Percentiles rank a stretch among this genome's conserved stretches.
Conservation (phyloP, 2,113 vertebrate genomes). For the Isichthys henryi region DNA sequence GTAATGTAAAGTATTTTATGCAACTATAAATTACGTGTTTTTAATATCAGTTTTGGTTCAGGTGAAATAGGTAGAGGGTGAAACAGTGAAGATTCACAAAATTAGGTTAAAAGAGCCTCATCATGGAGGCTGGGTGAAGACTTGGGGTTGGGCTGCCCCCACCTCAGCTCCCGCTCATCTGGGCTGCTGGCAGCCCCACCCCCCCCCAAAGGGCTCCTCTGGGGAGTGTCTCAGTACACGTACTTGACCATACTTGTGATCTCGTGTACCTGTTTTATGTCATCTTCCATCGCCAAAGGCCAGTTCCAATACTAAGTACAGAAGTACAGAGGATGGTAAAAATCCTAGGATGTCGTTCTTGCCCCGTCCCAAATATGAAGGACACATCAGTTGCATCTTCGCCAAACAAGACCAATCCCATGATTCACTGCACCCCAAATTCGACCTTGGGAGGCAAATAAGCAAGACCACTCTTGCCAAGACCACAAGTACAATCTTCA, state of each 20-base stretch:
- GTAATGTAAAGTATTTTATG: slow-evolving; percentile 99
- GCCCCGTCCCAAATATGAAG: not conserved
- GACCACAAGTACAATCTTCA: not conserved
- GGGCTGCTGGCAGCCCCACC: not conserved
- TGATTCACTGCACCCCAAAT: not conserved
- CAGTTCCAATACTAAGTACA: not conserved
- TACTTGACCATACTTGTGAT: not conserved
- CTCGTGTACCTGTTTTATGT: not conserved
- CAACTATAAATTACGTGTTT: slow-evolving; percentile 98
- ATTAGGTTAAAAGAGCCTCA: not conserved
- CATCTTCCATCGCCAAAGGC: not conserved
- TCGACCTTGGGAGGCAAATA: not conserved
- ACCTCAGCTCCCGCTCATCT: not conserved
- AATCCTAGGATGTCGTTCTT: not conserved
- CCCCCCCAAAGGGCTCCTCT: not conserved
- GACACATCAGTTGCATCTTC: not conserved
- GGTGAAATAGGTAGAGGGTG: slow-evolving; percentile 42
- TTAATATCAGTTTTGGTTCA: slow-evolving; percentile 91
- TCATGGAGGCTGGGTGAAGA: not conserved
- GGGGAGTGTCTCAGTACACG: not conserved
- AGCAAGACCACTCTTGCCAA: not conserved
- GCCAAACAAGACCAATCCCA: not conserved
- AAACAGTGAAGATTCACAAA: not conserved
- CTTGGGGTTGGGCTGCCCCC: not conserved
- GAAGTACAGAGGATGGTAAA: not conserved